Base-by-base conservation (phyloP, 2,888 invertebrate genomes). In the Protophormia terraenovae region DNA sequence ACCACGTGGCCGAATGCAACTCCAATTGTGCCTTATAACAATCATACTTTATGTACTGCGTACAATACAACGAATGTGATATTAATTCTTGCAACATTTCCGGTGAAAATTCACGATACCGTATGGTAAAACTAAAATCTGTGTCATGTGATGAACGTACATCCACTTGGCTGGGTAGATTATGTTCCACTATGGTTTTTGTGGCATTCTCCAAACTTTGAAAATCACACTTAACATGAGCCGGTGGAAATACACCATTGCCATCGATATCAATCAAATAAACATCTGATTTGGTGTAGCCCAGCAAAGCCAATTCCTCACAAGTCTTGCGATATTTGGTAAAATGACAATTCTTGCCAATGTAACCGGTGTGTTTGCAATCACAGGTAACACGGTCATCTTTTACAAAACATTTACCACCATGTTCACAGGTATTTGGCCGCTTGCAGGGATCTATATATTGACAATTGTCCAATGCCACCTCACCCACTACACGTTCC, bases 221-320 rank as follows among this genome's bases (percentile, higher is more conserved):
- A 91, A 98, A 98, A 90, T 97, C 97, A 91, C 98, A 98, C 89
- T 97, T 96, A 0, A 98, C 98, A 89, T 97, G 96, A 0, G 97
- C 97, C 0, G 98, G 98, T 3, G 98, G 97, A 90, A 97, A 97
- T 80, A 96, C 95, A 0, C 98, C 98, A 90, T 97, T 97, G 0
- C 98, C 98, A 90, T 98, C 98, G 73, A 98, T 97, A 90, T 98
- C 98, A 88, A 98, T 97, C 60, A 96, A 95, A 91, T 98, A 98
- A 0, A 98, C 97, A 88, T 98, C 98, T 45, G 98, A 97, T 88
- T 97, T 95, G 0, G 96, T 97, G 89, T 97, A 97, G 0, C 98
- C 98, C 16, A 98, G 93, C 7, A 98, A 93, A 0, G 97, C 98
- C 79, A 98, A 91, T 90, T 98, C 98, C 92, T 98, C 98, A 91